Evolutionary conservation across 2,888 invertebrate species (phyloP), one percentile per base, ranked within the genome.

Genomic region (Alviniconcha strummeri): DNA sequence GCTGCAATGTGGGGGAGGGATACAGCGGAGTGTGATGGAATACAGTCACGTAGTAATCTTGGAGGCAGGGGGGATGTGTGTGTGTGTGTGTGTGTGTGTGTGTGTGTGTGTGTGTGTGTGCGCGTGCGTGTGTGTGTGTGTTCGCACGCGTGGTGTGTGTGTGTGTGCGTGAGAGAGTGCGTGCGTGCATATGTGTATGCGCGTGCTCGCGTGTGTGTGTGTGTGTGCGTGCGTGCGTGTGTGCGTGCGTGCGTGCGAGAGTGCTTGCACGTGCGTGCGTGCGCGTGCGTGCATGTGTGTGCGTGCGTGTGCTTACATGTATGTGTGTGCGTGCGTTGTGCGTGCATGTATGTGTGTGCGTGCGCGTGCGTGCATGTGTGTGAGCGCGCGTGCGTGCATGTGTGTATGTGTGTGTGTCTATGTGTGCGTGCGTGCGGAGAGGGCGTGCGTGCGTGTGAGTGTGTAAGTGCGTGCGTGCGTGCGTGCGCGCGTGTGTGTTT

Each of bases 141-240:
- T 75, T 1, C 54, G 8, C 36, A 0, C 8, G 36, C 19, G 75
- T 8, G 36, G 36, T 56, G 7, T 13, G 36, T 56, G 56, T 5
- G 13, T n/a, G 15, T 56, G 9, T 78, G 17, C 1, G 2, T 56
- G 6, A 13, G 57, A 5, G n/a, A 7, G 78, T 15, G 17, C n/a
- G 57, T 56, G 19, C 17, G 56, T 55, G 57, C 15, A 6, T 78
- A 11, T 17, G 17, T 17, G 13, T 57, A 5, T 78, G 78, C 56
- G 57, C 56, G 60, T 78, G 78, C 56, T 9, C 52, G 55, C 52
- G 54, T 54, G 19, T 54, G n/a, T 55, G 36, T 54, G 19, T 78
- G 78, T n/a, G 57, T 19, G 57, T 78, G 78, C 5, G 57, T 78
- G 78, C 9, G 60, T 78, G 57, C 7, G 57, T 78, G 60, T 57